phyloP scores from a whole-genome alignment of 2,113 vertebrate species.

The Hyla sarda region DNA sequence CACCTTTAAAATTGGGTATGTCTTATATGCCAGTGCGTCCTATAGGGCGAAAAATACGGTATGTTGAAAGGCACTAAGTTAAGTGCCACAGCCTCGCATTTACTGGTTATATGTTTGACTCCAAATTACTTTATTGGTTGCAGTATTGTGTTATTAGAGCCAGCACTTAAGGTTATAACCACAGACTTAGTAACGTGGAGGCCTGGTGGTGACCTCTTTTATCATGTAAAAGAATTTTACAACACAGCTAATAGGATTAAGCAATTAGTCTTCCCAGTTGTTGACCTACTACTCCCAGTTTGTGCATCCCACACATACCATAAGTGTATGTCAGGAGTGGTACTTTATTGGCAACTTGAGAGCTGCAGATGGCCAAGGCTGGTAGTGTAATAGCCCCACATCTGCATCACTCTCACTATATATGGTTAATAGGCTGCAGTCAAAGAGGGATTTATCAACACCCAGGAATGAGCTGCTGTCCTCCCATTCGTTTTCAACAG shows the following conservation, averaged over 20 bases:
- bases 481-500: no score
- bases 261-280: slow-evolving; percentile 16
- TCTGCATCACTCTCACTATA: neutral
- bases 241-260: slow-evolving; percentile 7
- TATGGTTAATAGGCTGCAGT: no score
- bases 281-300: neutral
- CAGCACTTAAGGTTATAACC: neutral
- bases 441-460: neutral
- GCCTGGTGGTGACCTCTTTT: neutral
- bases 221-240: slow-evolving; percentile 2
- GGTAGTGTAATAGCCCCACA: neutral
- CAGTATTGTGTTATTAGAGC: neutral
- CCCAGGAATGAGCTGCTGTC: neutral
- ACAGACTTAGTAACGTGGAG: neutral
- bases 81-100: neutral
- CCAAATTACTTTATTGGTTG: neutral
- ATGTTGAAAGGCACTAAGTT: neutral
- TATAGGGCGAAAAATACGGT: no score
- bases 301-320: neutral
- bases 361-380: neutral
- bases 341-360: neutral
- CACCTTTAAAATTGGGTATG: no score
- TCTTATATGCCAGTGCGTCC: no score
- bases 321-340: neutral
- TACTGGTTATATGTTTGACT: neutral